A percentile compares a stretch with the other conserved stretches of the same genome.
Evolutionary conservation across 2,113 vertebrate genomes (phyloP).

Genomic region (Prolemur simus): DNA sequence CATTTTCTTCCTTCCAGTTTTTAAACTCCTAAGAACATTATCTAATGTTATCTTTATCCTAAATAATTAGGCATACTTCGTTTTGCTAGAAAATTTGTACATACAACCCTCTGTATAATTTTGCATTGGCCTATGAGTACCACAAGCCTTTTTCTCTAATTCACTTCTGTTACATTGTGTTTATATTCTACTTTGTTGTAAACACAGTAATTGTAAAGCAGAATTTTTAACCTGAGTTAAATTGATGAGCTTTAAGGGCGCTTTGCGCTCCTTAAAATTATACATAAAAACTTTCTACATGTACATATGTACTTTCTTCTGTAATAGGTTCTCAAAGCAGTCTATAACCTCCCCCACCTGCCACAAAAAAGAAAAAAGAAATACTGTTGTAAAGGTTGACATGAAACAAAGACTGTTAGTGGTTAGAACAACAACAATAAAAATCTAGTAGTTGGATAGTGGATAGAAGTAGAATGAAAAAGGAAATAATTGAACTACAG

Average conservation of each 20-base stretch:
- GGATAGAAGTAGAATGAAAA: neutral
- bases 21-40: neutral
- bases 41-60: conserved; percentile 20
- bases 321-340: neutral
- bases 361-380: neutral
- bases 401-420: neutral
- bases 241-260: neutral
- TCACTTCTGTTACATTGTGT: conserved; percentile 5
- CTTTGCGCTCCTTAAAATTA: neutral
- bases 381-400: neutral
- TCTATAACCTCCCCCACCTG: neutral
- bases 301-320: neutral
- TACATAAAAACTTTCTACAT: neutral
- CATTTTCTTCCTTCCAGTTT: neutral
- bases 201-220: neutral
- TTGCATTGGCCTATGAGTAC: neutral
- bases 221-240: neutral
- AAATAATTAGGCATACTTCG: neutral
- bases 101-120: neutral
- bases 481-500: neutral
- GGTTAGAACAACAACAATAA: neutral
- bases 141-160: neutral
- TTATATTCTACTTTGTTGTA: conserved; percentile 1
- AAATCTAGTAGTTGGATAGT: neutral
- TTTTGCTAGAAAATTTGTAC: conserved; percentile 3